These are phyloP conservation scores for Gallinago jamesoni DNA, from an alignment of 2,113 vertebrate genomes.

Conservation along the genomic window DNA sequence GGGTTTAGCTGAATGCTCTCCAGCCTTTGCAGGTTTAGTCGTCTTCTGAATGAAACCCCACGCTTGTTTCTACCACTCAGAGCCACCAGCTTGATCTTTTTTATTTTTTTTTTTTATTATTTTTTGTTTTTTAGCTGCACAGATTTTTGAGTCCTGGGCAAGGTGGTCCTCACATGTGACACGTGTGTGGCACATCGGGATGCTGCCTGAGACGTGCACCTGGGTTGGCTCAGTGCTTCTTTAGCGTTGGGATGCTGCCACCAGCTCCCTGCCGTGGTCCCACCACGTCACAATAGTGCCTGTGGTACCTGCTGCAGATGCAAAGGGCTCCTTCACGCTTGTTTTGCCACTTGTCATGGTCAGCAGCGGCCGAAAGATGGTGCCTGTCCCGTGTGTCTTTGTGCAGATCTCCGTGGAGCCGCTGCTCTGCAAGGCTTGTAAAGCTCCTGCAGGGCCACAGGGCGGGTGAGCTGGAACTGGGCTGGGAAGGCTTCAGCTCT, in stretches of 20 bases:
- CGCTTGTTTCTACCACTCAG: not conserved
- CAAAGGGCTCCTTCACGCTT: not conserved
- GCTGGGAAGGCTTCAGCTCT: not conserved
- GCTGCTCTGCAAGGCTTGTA: not conserved
- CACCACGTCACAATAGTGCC: not conserved
- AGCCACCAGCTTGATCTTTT: not conserved
- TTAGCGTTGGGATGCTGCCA: not conserved
- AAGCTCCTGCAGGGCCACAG: not conserved
- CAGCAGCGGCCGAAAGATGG: slow-evolving; percentile 42
- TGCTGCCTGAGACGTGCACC: fast-evolving
- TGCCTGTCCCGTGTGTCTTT: slow-evolving; percentile 2
- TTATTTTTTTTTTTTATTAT: too few relatives aligned
- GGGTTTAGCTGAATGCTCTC: not conserved
- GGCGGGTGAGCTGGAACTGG: fast-evolving
- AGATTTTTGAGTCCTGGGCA: not conserved
- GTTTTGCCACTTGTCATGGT: not conserved
- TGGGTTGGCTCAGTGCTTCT: not conserved
- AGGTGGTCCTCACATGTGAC: fast-evolving
- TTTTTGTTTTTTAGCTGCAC: too few relatives aligned
- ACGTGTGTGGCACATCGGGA: not conserved
- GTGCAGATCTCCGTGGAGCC: not conserved
- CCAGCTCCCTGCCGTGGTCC: not conserved
- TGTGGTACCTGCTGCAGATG: not conserved
- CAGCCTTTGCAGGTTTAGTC: not conserved
- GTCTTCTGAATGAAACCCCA: not conserved